Conservation (phyloP, 2,888 invertebrate species). For the Stratiomys singularior region DNA sequence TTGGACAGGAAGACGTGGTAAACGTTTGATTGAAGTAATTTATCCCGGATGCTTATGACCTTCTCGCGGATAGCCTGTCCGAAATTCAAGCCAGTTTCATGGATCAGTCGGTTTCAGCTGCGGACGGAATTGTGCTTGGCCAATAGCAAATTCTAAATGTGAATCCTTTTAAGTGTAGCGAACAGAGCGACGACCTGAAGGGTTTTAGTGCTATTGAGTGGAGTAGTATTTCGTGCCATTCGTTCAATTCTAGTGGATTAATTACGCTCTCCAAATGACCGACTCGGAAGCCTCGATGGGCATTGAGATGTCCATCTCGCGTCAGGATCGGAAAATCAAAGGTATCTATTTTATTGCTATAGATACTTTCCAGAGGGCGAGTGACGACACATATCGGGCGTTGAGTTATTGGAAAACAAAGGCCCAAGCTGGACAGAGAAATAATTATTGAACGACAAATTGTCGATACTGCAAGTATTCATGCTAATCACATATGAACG, state of each 20-base stretch:
- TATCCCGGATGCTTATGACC: background rate
- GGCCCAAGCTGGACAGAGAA: too few species aligned
- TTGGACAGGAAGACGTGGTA: background rate
- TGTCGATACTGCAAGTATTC: too few species aligned
- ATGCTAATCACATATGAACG: too few species aligned
- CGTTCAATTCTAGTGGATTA: background rate
- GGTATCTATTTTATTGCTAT: slow-evolving; percentile 7
- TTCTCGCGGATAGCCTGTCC: background rate
- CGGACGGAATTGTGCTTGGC: background rate
- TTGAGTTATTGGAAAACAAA: too few species aligned
- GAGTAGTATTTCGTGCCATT: background rate
- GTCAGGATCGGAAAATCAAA: slow-evolving; percentile 35
- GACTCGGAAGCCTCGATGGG: slow-evolving; percentile 45
- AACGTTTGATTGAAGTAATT: slow-evolving; percentile 8
- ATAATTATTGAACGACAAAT: too few species aligned
- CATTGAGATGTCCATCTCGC: slow-evolving; percentile 46
- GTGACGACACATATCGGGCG: too few species aligned
- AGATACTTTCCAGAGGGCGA: background rate
- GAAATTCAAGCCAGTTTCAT: background rate
- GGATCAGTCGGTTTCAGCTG: slow-evolving; percentile 13
- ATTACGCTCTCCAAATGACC: slow-evolving; percentile 26
- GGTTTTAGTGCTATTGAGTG: background rate
- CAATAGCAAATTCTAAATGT: slow-evolving; percentile 1
- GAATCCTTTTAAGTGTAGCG: slow-evolving; percentile 11
- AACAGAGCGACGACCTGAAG: background rate